Percentiles rank a stretch among this genome's conserved stretches.
These are phyloP conservation scores for Vireo griseus DNA, from an alignment of 2,797 vertebrate genomes.

Conservation along the genomic window DNA sequence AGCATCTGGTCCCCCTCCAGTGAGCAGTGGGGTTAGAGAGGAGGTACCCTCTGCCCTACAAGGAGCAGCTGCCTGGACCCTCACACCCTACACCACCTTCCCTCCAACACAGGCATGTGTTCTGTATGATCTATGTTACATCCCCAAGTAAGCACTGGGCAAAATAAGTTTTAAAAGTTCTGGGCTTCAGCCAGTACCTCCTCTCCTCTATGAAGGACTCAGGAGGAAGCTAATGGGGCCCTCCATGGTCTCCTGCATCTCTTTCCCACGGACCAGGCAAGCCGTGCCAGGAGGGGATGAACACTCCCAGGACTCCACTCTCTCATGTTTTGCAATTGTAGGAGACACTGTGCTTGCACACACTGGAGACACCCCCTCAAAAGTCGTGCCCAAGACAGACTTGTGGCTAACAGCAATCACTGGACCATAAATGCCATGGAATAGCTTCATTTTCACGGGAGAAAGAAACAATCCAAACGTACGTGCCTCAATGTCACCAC, in stretches of 20 bases:
- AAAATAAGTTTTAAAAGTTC: not conserved
- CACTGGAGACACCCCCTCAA: not conserved
- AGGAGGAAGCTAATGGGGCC: fast-evolving
- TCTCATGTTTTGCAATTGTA: not conserved
- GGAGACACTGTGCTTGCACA: not conserved
- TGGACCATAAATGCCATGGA: not conserved
- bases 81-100: not conserved
- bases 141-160: not conserved
- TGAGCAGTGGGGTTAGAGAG: not conserved
- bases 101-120: fast-evolving
- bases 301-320: fast-evolving
- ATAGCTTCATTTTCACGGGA: not conserved
- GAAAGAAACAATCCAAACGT: not conserved
- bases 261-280: not conserved
- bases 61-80: not conserved
- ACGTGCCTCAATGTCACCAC: not conserved
- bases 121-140: not conserved
- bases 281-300: fast-evolving
- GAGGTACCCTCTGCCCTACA: not conserved
- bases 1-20: not conserved
- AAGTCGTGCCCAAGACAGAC: not conserved
- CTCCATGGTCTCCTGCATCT: not conserved
- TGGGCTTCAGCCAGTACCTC: not conserved
- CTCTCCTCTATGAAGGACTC: not conserved
- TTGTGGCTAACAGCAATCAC: not conserved